Percentiles rank a stretch among this genome's conserved stretches.
Evolutionary conservation across 2,797 vertebrate genomes (phyloP).

Genomic region (Selene dorsalis): DNA sequence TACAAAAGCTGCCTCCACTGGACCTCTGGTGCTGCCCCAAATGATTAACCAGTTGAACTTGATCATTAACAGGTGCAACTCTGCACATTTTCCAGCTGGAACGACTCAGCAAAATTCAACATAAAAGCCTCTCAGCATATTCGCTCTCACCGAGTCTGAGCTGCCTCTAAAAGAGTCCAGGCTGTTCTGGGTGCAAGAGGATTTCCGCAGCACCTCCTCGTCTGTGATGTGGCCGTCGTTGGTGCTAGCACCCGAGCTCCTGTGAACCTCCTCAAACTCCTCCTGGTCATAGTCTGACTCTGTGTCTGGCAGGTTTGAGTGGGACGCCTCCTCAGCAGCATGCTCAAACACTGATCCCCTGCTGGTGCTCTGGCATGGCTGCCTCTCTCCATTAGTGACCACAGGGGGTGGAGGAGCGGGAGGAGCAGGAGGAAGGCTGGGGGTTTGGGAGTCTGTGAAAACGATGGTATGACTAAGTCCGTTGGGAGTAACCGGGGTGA

Average conservation of each 20-base stretch:
- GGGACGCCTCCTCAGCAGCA: slow-evolving; percentile 74
- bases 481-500: slow-evolving; percentile 42
- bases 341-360: slow-evolving; percentile 60
- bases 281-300: slow-evolving; percentile 94
- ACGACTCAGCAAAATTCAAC: slow-evolving; percentile 5
- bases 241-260: slow-evolving; percentile 85
- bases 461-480: slow-evolving; percentile 37
- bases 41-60: slow-evolving; percentile 11
- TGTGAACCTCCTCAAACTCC: slow-evolving; percentile 88
- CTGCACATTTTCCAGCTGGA: slow-evolving; percentile 1
- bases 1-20: slow-evolving; percentile 6
- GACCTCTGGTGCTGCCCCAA: slow-evolving; percentile 5
- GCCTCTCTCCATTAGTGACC: slow-evolving; percentile 65
- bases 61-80: neutral
- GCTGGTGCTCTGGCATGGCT: slow-evolving; percentile 32
- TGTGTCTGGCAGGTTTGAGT: slow-evolving; percentile 80
- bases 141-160: slow-evolving; percentile 89
- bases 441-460: slow-evolving; percentile 41
- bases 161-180: slow-evolving; percentile 91
- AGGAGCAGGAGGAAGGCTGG: slow-evolving; percentile 32
- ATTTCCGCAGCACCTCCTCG: slow-evolving; percentile 86
- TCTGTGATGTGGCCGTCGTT: slow-evolving; percentile 87
- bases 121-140: slow-evolving; percentile 1
- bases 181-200: slow-evolving; percentile 88
- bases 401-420: slow-evolving; percentile 44